Conservation (phyloP, 1,140 invertebrate species). For the Apis mellifera region DNA sequence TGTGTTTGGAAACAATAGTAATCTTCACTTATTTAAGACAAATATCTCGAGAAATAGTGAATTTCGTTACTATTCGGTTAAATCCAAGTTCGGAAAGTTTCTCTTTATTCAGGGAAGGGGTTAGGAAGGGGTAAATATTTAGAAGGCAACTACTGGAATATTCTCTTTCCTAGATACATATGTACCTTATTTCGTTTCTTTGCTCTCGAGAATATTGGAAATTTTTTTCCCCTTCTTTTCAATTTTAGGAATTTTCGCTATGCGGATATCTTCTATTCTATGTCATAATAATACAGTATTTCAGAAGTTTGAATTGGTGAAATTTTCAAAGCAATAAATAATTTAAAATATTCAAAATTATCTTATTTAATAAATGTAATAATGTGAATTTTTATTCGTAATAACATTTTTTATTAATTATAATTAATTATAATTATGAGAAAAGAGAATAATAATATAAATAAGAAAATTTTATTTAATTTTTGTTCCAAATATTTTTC, state of each 20-base stretch:
- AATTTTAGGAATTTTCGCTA: background rate
- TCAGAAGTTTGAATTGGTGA: background rate
- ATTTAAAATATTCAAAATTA: background rate
- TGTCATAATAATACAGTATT: background rate
- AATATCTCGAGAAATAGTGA: background rate
- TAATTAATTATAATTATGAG: too few species aligned
- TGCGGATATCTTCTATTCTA: background rate
- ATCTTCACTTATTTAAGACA: too few species aligned
- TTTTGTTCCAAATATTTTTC: too few species aligned
- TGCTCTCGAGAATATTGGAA: background rate
- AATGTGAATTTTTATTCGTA: background rate
- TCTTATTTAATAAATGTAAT: background rate
- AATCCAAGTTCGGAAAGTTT: background rate
- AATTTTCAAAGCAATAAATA: background rate
- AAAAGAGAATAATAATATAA: too few species aligned
- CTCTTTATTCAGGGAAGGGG: background rate
- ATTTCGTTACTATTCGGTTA: background rate
- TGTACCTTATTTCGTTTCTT: background rate
- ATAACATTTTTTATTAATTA: background rate
- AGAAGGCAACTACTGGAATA: background rate
- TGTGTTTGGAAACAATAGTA: too few species aligned
- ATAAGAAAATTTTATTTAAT: too few species aligned
- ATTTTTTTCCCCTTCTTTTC: background rate
- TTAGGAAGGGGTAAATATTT: constrained; percentile 6
- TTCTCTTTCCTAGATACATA: background rate